phyloP scores from a whole-genome alignment of 2,113 vertebrate species.

The Otocyon megalotis region DNA sequence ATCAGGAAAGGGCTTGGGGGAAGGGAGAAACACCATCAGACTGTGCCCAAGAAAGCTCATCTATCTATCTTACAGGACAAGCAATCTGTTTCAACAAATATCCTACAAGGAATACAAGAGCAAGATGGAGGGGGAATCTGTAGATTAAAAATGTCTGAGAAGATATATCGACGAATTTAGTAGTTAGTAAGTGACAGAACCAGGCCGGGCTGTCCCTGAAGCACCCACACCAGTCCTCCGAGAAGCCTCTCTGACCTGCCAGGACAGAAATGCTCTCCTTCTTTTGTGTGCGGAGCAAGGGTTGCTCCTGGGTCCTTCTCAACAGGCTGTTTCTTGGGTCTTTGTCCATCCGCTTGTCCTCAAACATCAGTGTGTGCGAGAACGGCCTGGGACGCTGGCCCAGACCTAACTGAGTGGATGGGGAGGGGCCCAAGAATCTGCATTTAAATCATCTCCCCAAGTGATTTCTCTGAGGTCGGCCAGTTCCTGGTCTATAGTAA shows the following conservation, averaged over 20 bases:
- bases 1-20: neutral
- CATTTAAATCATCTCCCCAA: neutral
- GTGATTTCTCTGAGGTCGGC: neutral
- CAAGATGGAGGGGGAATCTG: neutral
- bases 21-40: neutral
- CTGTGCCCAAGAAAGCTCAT: neutral
- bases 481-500: neutral
- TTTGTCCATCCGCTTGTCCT: neutral
- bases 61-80: neutral
- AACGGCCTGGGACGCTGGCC: neutral
- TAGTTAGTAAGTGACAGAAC: neutral
- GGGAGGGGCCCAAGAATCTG: neutral
- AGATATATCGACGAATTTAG: too few relatives aligned
- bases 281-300: neutral
- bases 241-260: neutral
- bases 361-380: too few relatives aligned
- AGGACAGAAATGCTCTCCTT: neutral
- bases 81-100: neutral
- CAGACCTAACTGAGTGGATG: neutral
- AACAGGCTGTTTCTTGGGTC: neutral
- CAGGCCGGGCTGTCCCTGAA: neutral
- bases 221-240: neutral
- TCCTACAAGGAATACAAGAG: neutral
- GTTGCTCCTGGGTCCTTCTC: neutral
- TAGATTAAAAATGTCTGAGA: neutral